phyloP scores from a whole-genome alignment of 1,140 invertebrate genomes.

The Calosoma granatense region DNA sequence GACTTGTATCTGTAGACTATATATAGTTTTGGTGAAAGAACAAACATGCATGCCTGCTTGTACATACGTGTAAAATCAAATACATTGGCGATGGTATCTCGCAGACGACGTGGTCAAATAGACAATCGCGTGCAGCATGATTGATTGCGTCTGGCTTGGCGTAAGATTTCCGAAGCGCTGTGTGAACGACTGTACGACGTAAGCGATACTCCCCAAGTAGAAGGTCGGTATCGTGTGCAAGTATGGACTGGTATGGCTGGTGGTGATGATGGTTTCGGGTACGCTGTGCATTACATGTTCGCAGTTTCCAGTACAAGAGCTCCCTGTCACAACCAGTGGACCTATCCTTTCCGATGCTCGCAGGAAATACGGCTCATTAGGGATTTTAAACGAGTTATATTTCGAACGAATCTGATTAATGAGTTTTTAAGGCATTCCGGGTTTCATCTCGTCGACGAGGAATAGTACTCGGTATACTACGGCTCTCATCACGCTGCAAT shows the following conservation, averaged over 20 bases:
- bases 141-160: not conserved
- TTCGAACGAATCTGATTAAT: constrained; percentile 3
- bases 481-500: too few species aligned
- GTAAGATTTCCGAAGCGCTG: not conserved
- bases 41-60: too few species aligned
- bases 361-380: constrained; percentile 3
- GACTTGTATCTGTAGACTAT: too few species aligned
- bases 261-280: not conserved
- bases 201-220: too few species aligned
- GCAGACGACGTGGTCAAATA: not conserved
- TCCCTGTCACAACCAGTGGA: not conserved
- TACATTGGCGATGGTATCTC: not conserved
- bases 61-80: not conserved
- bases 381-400: not conserved
- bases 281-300: not conserved
- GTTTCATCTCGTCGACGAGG: too few species aligned
- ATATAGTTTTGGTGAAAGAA: too few species aligned
- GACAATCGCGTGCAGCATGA: not conserved
- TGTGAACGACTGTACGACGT: too few species aligned
- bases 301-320: too few species aligned
- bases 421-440: constrained; percentile 1
- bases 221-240: not conserved
- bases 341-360: not conserved
- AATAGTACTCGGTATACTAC: too few species aligned
- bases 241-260: not conserved